phyloP scores from a whole-genome alignment of 2,888 invertebrate species.

The Tipula unca region DNA sequence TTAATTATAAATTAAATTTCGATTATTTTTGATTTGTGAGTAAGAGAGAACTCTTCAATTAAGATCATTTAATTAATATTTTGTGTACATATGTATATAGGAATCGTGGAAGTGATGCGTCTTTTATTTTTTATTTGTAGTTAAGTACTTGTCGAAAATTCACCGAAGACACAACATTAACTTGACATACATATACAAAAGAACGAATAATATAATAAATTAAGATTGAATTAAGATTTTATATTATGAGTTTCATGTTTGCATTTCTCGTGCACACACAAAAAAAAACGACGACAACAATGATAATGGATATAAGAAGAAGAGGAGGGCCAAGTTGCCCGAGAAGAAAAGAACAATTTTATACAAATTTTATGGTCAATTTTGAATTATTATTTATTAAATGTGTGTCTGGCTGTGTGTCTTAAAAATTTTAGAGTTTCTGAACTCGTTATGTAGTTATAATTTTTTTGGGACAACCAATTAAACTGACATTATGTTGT shows the following conservation, averaged over 20 bases:
- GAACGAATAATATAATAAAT: neutral
- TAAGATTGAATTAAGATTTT: neutral
- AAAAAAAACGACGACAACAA: neutral
- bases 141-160: neutral
- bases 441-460: neutral
- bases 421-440: neutral
- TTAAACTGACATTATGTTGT: neutral
- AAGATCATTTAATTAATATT: neutral
- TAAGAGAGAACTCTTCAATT: neutral
- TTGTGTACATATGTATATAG: neutral
- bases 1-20: conserved; percentile 8
- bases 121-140: too few species aligned
- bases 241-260: neutral
- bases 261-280: neutral
- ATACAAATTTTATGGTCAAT: neutral
- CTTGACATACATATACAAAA: neutral
- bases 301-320: neutral
- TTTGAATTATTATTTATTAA: neutral
- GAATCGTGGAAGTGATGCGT: neutral
- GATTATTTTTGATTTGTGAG: neutral
- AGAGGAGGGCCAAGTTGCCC: neutral
- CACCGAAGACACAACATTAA: neutral
- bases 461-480: neutral
- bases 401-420: neutral
- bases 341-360: neutral